Conservation (phyloP, 2,113 vertebrate genomes). For the Nesospiza acunhae region DNA sequence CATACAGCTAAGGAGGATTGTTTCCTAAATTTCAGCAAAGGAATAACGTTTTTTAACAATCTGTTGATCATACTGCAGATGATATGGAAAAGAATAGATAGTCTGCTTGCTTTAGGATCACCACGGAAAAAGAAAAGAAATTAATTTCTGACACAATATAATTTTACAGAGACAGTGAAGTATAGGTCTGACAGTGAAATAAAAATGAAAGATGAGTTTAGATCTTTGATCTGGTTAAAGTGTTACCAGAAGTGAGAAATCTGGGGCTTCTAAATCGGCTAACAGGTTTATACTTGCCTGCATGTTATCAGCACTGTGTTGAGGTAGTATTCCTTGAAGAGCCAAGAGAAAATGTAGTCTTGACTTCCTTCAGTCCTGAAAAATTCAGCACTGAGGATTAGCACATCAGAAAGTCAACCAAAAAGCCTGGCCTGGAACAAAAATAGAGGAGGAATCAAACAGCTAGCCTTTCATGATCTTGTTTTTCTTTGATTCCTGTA, state of each 20-base stretch:
- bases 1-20: background rate
- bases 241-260: background rate
- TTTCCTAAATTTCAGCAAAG: background rate
- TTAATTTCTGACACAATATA: background rate
- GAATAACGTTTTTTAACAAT: background rate
- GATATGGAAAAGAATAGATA: background rate
- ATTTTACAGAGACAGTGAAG: background rate
- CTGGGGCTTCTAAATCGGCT: background rate
- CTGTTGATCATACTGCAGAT: background rate
- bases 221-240: background rate
- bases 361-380: background rate
- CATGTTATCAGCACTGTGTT: background rate
- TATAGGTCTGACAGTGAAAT: background rate
- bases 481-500: background rate
- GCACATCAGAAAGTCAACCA: background rate
- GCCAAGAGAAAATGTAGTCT: background rate
- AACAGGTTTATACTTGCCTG: background rate
- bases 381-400: background rate
- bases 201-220: background rate
- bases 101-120: background rate
- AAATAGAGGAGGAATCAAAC: background rate
- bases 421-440: background rate
- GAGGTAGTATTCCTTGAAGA: background rate
- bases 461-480: background rate
- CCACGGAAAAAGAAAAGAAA: background rate